Evolutionary conservation across 2,797 vertebrate species (phyloP).

Genomic region (Poeciliopsis infans): DNA sequence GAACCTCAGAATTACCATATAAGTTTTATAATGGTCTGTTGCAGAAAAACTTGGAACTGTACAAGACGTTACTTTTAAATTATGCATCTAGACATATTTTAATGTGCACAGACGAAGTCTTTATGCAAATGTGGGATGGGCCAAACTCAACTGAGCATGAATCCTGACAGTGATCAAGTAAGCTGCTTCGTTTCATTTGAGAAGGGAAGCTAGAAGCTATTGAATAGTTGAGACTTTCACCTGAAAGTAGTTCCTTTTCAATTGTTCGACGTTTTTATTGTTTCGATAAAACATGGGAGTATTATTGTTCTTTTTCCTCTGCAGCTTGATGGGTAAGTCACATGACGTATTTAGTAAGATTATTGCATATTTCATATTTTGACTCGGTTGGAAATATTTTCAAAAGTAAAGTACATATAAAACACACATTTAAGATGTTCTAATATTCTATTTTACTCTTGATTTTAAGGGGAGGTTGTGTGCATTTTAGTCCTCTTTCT

Average conservation of each 20-base stretch:
- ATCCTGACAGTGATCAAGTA: constrained; percentile 60
- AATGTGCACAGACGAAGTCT: constrained; percentile 6
- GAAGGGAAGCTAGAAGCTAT: constrained; percentile 7
- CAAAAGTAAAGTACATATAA: not conserved
- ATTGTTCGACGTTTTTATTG: not conserved
- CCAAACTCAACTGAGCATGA: constrained; percentile 53
- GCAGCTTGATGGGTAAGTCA: constrained; percentile 58
- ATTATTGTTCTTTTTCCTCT: constrained; percentile 48
- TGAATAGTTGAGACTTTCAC: not conserved
- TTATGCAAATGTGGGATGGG: constrained; percentile 57
- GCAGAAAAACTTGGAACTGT: not conserved
- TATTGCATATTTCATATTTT: not conserved
- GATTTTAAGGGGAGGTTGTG: not conserved
- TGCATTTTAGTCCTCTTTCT: not conserved
- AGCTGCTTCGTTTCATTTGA: constrained; percentile 2
- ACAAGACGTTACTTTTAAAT: not conserved
- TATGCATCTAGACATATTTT: not conserved
- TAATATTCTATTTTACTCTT: not conserved
- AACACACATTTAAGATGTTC: not conserved
- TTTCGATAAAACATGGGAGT: constrained; percentile 36
- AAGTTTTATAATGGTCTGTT: not conserved
- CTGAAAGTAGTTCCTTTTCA: not conserved
- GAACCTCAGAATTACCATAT: not conserved
- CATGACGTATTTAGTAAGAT: not conserved
- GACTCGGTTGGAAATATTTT: not conserved